phyloP scores from a whole-genome alignment of 2,888 invertebrate genomes.

The Luperina nickerlii region DNA sequence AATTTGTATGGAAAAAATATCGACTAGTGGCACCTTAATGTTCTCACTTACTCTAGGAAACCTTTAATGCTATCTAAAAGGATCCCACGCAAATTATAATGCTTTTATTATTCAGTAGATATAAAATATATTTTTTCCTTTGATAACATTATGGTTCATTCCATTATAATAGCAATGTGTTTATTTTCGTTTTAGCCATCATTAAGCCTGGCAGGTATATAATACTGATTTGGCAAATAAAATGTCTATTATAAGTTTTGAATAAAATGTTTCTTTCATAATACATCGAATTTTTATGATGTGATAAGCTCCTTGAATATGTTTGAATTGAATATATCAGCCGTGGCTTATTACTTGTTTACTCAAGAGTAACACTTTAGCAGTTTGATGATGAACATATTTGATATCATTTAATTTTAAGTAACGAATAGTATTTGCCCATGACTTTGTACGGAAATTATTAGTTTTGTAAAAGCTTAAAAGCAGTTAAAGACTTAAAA shows the following conservation, averaged over 20 bases:
- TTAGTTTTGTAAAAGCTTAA: background rate
- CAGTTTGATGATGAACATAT: background rate
- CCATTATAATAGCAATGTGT: background rate
- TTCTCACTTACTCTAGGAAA: background rate
- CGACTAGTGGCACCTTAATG: background rate
- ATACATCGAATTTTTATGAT: background rate
- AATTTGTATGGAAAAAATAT: too few species aligned
- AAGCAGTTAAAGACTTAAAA: background rate
- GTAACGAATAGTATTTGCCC: background rate
- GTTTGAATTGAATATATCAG: background rate
- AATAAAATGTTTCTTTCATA: too few species aligned
- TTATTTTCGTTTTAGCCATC: slow-evolving; percentile 17
- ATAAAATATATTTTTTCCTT: background rate
- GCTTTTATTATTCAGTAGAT: slow-evolving; percentile 4
- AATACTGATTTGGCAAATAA: too few species aligned
- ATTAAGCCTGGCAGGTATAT: background rate
- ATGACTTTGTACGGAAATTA: background rate
- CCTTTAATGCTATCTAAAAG: background rate
- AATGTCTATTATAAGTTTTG: too few species aligned
- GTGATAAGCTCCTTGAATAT: background rate
- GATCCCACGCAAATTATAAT: slow-evolving; percentile 12
- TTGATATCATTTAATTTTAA: background rate
- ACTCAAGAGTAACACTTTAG: background rate
- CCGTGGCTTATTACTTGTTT: background rate
- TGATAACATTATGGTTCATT: background rate